phyloP scores from a whole-genome alignment of 2,888 invertebrate species.

The Eristalis arbustorum region DNA sequence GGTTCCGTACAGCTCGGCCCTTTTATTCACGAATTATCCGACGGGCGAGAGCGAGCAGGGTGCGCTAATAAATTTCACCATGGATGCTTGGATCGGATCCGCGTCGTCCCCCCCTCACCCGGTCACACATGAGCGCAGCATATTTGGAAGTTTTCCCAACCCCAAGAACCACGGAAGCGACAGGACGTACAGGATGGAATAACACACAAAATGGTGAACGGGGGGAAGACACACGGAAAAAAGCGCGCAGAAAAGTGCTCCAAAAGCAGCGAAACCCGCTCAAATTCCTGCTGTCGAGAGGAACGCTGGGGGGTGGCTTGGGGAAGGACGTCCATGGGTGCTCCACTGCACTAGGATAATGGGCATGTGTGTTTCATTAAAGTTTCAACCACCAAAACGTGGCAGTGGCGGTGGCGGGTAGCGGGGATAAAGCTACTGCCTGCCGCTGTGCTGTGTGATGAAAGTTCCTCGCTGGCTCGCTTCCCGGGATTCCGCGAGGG shows the following conservation, averaged over 20 bases:
- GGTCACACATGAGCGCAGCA: slow-evolving; percentile 3
- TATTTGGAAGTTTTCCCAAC: slow-evolving; percentile 51
- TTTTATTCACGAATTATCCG: slow-evolving; percentile 66
- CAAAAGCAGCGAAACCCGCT: slow-evolving; percentile 8
- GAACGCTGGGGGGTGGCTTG: too few relatives aligned
- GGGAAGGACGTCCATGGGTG: not conserved
- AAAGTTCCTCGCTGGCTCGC: slow-evolving; percentile 9
- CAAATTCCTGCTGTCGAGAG: slow-evolving; percentile 24
- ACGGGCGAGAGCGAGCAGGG: slow-evolving; percentile 28
- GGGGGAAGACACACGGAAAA: not conserved
- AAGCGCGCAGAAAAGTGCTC: not conserved
- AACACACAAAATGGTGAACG: not conserved
- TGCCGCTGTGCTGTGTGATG: not conserved
- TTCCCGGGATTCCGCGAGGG: slow-evolving; percentile 8
- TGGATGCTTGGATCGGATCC: slow-evolving; percentile 48
- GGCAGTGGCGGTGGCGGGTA: slow-evolving; percentile 8
- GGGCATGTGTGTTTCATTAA: slow-evolving; percentile 56
- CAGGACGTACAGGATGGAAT: slow-evolving; percentile 10
- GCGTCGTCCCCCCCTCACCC: not conserved
- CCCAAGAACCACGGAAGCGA: slow-evolving; percentile 56
- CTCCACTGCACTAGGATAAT: slow-evolving; percentile 38
- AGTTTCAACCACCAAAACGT: slow-evolving; percentile 36
- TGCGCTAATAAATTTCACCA: slow-evolving; percentile 65
- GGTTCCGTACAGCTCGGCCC: slow-evolving; percentile 10
- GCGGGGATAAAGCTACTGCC: slow-evolving; percentile 4